Conservation (phyloP, 2,888 invertebrate species). For the Diogma glabrata region DNA sequence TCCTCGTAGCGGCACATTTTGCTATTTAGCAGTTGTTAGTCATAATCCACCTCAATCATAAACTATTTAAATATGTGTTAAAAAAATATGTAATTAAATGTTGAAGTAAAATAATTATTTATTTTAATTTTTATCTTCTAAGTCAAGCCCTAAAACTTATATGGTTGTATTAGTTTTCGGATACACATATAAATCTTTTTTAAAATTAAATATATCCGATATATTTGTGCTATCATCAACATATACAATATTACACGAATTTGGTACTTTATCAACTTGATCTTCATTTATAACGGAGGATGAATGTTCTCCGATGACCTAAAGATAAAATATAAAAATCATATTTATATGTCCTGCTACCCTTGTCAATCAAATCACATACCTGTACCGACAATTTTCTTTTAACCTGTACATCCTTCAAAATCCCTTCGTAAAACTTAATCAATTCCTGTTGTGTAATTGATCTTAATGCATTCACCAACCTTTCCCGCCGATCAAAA, state of each 20-base stretch:
- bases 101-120: neutral
- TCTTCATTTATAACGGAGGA: too few relatives aligned
- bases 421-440: slow-evolving; percentile 23
- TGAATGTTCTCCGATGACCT: too few relatives aligned
- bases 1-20: neutral
- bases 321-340: too few relatives aligned
- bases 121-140: neutral
- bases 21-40: slow-evolving; percentile 5
- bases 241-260: slow-evolving; percentile 13
- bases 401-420: slow-evolving; percentile 28
- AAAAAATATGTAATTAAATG: neutral
- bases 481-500: slow-evolving; percentile 61
- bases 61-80: too few relatives aligned
- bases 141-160: neutral
- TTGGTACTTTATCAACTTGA: slow-evolving; percentile 8
- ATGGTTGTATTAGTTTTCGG: slow-evolving; percentile 24
- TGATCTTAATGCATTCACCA: slow-evolving; percentile 40
- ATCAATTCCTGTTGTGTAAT: slow-evolving; percentile 29
- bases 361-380: too few relatives aligned
- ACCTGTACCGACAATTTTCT: slow-evolving; percentile 34
- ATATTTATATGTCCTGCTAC: too few relatives aligned
- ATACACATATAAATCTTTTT: slow-evolving; percentile 27
- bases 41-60: neutral
- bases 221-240: neutral
- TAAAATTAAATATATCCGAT: slow-evolving; percentile 27